Percentiles rank a stretch among this genome's conserved stretches.
Evolutionary conservation across 1,140 invertebrate species (phyloP).

Genomic region (Trichonephila clavata): DNA sequence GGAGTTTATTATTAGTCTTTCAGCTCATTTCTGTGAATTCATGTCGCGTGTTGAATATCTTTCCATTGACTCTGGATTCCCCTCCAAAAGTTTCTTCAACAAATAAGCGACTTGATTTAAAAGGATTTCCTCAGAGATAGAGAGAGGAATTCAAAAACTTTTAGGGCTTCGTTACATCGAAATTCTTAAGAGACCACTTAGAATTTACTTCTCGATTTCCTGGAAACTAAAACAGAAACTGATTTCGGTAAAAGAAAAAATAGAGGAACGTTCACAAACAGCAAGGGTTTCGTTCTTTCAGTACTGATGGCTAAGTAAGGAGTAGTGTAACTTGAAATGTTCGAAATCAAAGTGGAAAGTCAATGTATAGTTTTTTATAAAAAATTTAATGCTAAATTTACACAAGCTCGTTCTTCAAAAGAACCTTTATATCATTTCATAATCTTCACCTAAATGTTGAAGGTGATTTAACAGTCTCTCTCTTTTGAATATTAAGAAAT

Average conservation of each 20-base stretch:
- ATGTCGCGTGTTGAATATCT: background rate
- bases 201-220: background rate
- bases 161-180: background rate
- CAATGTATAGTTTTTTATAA: too few species aligned
- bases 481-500: too few species aligned
- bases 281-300: background rate
- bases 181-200: background rate
- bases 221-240: background rate
- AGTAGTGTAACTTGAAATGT: background rate
- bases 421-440: too few species aligned
- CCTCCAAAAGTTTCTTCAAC: background rate
- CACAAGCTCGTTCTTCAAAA: too few species aligned
- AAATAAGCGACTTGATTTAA: background rate
- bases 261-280: background rate
- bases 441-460: too few species aligned
- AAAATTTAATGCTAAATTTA: too few species aligned
- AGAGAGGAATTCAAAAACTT: slow-evolving; percentile 1
- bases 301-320: background rate
- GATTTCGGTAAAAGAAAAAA: background rate
- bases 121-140: background rate
- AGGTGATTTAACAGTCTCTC: too few species aligned
- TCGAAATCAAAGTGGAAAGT: background rate
- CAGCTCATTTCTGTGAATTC: background rate
- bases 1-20: slow-evolving; percentile 22
- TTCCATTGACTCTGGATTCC: background rate